Base-by-base conservation (phyloP, 1,140 invertebrate species). In the Macrotrachela quadricornifera region DNA sequence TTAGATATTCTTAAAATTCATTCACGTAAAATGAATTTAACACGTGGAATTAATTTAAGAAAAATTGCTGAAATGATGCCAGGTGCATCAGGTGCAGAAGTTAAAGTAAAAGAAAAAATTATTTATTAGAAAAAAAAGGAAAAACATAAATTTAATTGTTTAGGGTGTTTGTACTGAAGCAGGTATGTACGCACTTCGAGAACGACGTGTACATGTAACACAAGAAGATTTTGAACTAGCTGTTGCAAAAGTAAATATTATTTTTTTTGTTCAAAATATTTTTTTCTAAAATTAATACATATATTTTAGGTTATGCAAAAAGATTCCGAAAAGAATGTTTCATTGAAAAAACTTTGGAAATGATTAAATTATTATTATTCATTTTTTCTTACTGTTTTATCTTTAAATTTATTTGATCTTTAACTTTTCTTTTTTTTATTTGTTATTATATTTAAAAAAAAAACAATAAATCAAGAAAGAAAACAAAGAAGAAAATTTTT, bases 201-300 rank as follows among this genome's bases (percentile, higher is more conserved):
- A 99, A 73, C 78, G 94, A 58, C 77, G 94, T 59, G 90, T 99
- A 30, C 94, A 99, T 66, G 94, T 99, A 0, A 99, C 91, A 21
- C 94, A 99, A 71, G 94, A 99, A 76, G 94, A 99, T 70, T 99
- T 99, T 75, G 94, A 99, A 75, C 91, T 99, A 83, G 92, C 94
- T 43, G 94, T 99, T 12, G 91, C 92, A 52, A 99, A 99, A 76
- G 76, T 76, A 61, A 59, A 41, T 49, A 49, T 9, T 16, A 18
- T 17, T 15, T 49, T 53, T 14, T 13, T 18, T 6, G 41, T 10
- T 18, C 13, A 21, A n/a, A 17, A 0, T 18, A 4, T 30, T 30
- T 2, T 37, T 13, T 16, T 14, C 42, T 51, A 55, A 18, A 21
- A 50, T 40, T 49, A 6, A 43, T 50, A 43, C 46, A 46, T 53